Evolutionary conservation across 1,140 invertebrate species (phyloP), one percentile per base, ranked within the genome.

Genomic region (Saccostrea cuccullata): DNA sequence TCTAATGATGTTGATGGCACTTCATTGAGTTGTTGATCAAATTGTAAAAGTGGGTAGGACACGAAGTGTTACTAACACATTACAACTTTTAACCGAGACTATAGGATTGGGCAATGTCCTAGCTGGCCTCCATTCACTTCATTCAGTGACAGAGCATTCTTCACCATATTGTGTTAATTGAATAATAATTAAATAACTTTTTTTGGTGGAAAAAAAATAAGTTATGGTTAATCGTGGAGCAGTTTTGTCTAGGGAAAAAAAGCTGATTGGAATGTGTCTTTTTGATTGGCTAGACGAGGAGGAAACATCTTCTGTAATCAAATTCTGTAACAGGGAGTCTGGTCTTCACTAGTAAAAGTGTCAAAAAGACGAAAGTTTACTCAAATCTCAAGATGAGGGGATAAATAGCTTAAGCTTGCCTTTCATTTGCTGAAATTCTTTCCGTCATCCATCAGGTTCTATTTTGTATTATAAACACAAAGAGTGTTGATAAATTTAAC

Each of bases 341-440:
- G 70, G 26, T 30, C 26, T 13, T 3, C 4, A 30, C 23, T 26
- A 73, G 70, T 73, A 30, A 40, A 73, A 73, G 26, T 73, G 70
- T 73, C 70, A 73, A 73, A 73, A 73, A 36, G 70, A 73, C 23
- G 70, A 73, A 73, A 36, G 70, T 73, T 73, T 73, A 73, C 70
- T 73, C 15, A 4, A 30, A 73, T 26, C 26, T 30, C 26, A 73
- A 26, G 30, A 36, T 26, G 70, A 73, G 11, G 70, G 26, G 30
- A 3, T 15, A 73, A 73, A 30, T 73, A 26, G 26, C 2, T 73
- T 73, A 12, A 26, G 26, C 2, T 73, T 73, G 70, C 26, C 70
- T 73, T 73, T 73, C 70, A 26, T 30, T 26, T 73, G 70, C 26
- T 12, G 30, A 26, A 73, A 15, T 73, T 30, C 13, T 73, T 73